phyloP scores from a whole-genome alignment of 1,140 invertebrate genomes.

The Calosoma granatense region DNA sequence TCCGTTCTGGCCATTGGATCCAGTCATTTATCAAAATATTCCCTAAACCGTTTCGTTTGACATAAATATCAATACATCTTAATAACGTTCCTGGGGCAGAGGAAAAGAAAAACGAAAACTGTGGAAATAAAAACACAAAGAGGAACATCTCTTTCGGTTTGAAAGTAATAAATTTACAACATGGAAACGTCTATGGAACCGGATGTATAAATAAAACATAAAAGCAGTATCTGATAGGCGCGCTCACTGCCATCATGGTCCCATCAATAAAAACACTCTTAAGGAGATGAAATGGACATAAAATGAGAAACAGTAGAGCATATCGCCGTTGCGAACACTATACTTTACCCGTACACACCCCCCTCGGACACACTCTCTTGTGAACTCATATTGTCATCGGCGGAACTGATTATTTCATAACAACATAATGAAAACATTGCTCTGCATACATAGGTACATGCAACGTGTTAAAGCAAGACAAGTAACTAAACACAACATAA shows the following conservation, averaged over 20 bases:
- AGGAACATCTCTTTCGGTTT: slow-evolving; percentile 5
- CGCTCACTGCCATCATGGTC: slow-evolving; percentile 2
- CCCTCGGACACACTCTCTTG: no score
- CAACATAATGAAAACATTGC: no score
- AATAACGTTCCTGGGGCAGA: neutral
- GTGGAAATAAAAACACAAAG: slow-evolving; percentile 5
- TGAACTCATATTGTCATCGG: no score
- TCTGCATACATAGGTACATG: no score
- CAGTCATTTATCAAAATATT: slow-evolving; percentile 8
- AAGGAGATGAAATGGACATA: slow-evolving; percentile 7
- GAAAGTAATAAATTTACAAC: slow-evolving; percentile 5
- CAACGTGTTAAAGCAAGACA: no score
- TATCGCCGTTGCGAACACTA: neutral
- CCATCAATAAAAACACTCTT: slow-evolving; percentile 7
- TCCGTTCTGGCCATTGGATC: neutral
- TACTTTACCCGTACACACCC: neutral
- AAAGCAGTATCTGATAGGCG: slow-evolving; percentile 8
- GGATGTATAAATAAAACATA: slow-evolving; percentile 9
- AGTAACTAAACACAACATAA: no score
- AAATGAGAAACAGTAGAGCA: neutral
- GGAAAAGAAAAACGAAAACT: neutral
- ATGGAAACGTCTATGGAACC: slow-evolving; percentile 2
- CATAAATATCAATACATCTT: slow-evolving; percentile 8
- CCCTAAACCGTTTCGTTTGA: slow-evolving; percentile 4
- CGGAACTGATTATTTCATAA: neutral